A percentile compares a stretch with the other conserved stretches of the same genome.
Evolutionary conservation across 2,113 vertebrate species (phyloP).

Genomic region (Pteruthius melanotis): DNA sequence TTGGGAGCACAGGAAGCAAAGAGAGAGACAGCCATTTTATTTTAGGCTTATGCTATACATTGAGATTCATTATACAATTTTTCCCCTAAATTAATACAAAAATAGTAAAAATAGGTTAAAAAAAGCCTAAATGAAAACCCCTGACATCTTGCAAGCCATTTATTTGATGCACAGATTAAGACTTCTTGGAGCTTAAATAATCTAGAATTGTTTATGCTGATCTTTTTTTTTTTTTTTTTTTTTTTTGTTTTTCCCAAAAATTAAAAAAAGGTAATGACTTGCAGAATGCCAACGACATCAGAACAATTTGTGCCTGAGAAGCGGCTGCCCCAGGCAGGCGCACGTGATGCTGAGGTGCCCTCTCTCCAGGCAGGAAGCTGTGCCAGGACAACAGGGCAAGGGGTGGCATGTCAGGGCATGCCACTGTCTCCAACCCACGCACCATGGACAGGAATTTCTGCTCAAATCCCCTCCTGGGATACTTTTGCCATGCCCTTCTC

Average conservation of each 20-base stretch:
- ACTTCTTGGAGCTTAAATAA: slow-evolving; percentile 38
- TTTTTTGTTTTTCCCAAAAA: background rate
- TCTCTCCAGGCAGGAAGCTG: background rate
- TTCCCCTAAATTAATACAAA: slow-evolving; percentile 64
- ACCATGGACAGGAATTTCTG: background rate
- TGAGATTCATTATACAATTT: slow-evolving; percentile 63
- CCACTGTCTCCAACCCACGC: background rate
- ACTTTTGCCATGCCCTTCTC: background rate
- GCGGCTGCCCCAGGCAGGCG: background rate
- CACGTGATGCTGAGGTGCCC: background rate
- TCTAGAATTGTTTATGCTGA: background rate
- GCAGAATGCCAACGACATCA: background rate
- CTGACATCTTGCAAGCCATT: slow-evolving; percentile 64
- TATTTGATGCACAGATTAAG: slow-evolving; percentile 41
- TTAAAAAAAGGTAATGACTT: background rate
- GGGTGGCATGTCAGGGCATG: background rate
- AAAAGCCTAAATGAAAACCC: slow-evolving; percentile 48
- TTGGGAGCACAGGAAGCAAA: slow-evolving; percentile 62
- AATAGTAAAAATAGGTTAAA: slow-evolving; percentile 67
- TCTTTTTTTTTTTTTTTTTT: background rate
- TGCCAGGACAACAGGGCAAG: background rate
- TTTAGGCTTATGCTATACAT: slow-evolving; percentile 66
- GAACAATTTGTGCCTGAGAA: background rate
- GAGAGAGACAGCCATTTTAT: slow-evolving; percentile 66
- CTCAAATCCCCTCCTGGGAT: background rate